These are phyloP conservation scores for Thamnophis sirtalis DNA, from an alignment of 2,113 vertebrate genomes.

Conservation along the genomic window DNA sequence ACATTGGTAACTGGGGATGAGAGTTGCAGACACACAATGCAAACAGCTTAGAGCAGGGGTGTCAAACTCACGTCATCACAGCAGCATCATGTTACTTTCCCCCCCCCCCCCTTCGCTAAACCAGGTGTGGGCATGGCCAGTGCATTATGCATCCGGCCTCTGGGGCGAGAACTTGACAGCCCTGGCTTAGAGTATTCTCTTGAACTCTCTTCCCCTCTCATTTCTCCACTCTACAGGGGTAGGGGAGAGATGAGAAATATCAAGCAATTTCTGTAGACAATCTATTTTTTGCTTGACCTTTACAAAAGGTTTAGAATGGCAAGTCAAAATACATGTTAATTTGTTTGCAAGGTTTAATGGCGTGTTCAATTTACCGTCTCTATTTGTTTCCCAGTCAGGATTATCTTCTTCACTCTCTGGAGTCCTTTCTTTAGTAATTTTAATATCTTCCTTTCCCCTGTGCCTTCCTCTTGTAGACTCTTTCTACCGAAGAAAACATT, in stretches of 20 bases:
- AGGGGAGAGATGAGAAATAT: neutral
- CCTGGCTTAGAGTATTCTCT: neutral
- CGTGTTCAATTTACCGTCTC: slow-evolving; percentile 79
- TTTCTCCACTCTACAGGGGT: neutral
- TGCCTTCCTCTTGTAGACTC: slow-evolving; percentile 92
- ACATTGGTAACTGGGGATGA: neutral
- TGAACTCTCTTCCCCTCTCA: neutral
- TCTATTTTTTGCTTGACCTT: neutral
- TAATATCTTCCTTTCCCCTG: slow-evolving; percentile 96
- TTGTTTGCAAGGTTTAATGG: neutral
- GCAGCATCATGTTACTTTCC: too few species aligned
- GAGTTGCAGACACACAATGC: neutral
- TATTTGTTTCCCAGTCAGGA: slow-evolving; percentile 90
- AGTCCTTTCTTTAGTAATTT: slow-evolving; percentile 96
- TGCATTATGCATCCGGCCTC: too few species aligned
- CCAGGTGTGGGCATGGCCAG: too few species aligned
- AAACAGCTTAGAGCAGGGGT: neutral
- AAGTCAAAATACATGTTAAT: neutral
- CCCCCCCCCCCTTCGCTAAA: too few species aligned
- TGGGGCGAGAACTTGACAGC: too few species aligned
- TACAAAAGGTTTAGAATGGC: neutral
- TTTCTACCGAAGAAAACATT: slow-evolving; percentile 71
- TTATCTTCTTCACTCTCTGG: slow-evolving; percentile 96
- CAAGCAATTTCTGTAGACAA: neutral
- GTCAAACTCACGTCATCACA: too few species aligned